A percentile compares a stretch with the other conserved stretches of the same genome.
These are phyloP conservation scores for Leptobrachium ailaonicum DNA, from an alignment of 2,113 vertebrate species.

Conservation along the genomic window DNA sequence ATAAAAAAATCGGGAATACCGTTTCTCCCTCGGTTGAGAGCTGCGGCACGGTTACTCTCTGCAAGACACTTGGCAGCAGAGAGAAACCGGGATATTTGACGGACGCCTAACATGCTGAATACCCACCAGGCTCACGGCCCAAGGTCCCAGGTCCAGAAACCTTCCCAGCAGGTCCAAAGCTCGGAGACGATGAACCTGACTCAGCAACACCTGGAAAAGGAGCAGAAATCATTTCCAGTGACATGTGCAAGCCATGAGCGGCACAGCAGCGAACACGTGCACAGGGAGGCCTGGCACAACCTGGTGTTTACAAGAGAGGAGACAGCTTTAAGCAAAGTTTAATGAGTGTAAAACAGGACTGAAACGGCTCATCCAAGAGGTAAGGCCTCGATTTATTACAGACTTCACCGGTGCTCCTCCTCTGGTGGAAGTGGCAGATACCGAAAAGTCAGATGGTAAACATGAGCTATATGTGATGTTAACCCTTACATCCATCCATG, in stretches of 20 bases:
- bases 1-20: background rate
- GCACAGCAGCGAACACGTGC: background rate
- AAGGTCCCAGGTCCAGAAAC: slow-evolving; percentile 95
- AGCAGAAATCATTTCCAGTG: background rate
- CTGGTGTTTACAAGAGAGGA: background rate
- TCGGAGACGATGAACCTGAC: slow-evolving; percentile 92
- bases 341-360: too few species aligned
- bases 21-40: background rate
- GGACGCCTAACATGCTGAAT: background rate
- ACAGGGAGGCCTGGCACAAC: background rate
- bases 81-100: too few species aligned
- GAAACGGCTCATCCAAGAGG: background rate
- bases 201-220: slow-evolving; percentile 86
- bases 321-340: too few species aligned
- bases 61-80: background rate
- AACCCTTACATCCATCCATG: background rate
- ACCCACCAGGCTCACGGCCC: slow-evolving; percentile 94
- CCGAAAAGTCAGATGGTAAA: background rate
- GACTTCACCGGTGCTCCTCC: background rate
- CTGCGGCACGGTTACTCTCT: background rate
- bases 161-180: slow-evolving; percentile 90
- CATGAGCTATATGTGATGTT: background rate
- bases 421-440: background rate
- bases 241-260: background rate
- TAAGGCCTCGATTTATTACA: background rate